These are phyloP conservation scores for Dyspetes luteomarginatus DNA, from an alignment of 2,888 invertebrate genomes.

Conservation along the genomic window DNA sequence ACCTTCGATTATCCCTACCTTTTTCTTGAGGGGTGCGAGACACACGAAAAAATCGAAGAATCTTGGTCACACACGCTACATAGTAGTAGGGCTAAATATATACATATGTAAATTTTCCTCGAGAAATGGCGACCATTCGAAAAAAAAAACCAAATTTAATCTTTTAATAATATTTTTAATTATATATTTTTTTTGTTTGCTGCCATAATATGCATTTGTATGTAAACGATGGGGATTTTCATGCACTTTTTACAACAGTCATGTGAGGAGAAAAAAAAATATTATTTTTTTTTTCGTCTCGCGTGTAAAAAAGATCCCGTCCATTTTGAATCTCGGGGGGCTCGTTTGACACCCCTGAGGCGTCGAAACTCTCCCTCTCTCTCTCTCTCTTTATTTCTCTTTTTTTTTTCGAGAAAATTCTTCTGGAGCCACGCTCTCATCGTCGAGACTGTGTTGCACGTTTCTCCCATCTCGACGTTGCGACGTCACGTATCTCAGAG, in stretches of 20 bases:
- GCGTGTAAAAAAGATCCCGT: constrained; percentile 42
- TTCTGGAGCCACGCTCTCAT: constrained; percentile 43
- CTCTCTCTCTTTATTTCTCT: constrained; percentile 21
- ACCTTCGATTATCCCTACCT: constrained; percentile 79
- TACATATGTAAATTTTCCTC: too few relatives aligned
- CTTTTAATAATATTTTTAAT: too few relatives aligned
- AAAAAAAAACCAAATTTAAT: too few relatives aligned
- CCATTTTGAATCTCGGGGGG: constrained; percentile 50
- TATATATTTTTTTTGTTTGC: too few relatives aligned
- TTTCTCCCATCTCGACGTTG: constrained; percentile 50
- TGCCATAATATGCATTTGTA: too few relatives aligned
- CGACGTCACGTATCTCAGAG: constrained; percentile 50
- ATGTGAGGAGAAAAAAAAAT: constrained; percentile 6
- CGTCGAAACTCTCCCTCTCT: constrained; percentile 38
- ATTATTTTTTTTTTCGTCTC: constrained; percentile 36
- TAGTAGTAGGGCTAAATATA: background rate
- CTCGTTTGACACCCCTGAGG: constrained; percentile 34
- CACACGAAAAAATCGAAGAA: constrained; percentile 64
- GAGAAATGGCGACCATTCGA: too few relatives aligned
- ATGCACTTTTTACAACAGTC: constrained; percentile 32
- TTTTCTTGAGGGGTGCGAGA: constrained; percentile 69
- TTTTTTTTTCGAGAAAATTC: constrained; percentile 20
- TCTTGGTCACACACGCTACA: background rate
- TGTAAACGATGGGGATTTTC: too few relatives aligned
- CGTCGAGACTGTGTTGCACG: constrained; percentile 21